These are phyloP conservation scores for Zonitis immaculata DNA, from an alignment of 2,888 invertebrate genomes.

Conservation along the genomic window DNA sequence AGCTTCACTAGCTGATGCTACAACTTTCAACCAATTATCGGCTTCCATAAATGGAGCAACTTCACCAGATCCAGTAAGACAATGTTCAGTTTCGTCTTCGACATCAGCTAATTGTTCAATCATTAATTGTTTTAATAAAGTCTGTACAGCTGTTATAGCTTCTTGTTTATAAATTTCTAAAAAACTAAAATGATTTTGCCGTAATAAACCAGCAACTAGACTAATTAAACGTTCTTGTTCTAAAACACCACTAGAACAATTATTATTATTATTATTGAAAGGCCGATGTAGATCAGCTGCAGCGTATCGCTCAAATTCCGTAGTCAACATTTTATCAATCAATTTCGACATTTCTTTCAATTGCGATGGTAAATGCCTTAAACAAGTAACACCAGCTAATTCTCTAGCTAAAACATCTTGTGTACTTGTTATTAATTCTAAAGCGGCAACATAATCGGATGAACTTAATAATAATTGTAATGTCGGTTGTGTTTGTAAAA, in stretches of 20 bases:
- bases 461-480: slow-evolving; percentile 91
- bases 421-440: slow-evolving; percentile 94
- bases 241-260: slow-evolving; percentile 56
- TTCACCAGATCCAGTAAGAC: slow-evolving; percentile 52
- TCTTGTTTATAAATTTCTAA: slow-evolving; percentile 84
- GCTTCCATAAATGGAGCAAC: slow-evolving; percentile 44
- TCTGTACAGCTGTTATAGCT: slow-evolving; percentile 81
- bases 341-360: slow-evolving; percentile 91
- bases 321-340: slow-evolving; percentile 94
- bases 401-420: slow-evolving; percentile 90
- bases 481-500: slow-evolving; percentile 97
- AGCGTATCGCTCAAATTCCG: slow-evolving; percentile 89
- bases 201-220: slow-evolving; percentile 77
- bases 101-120: slow-evolving; percentile 69
- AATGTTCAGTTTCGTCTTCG: slow-evolving; percentile 53
- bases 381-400: slow-evolving; percentile 88
- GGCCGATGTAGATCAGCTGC: slow-evolving; percentile 89
- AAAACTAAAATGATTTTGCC: slow-evolving; percentile 84
- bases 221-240: slow-evolving; percentile 69
- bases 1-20: slow-evolving; percentile 43
- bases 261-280: slow-evolving; percentile 29
- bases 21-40: slow-evolving; percentile 44
- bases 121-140: slow-evolving; percentile 82
- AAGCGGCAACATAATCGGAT: slow-evolving; percentile 94
- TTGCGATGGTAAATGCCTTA: slow-evolving; percentile 93